phyloP scores from a whole-genome alignment of 1,140 invertebrate genomes.

The Caligus rogercresseyi region DNA sequence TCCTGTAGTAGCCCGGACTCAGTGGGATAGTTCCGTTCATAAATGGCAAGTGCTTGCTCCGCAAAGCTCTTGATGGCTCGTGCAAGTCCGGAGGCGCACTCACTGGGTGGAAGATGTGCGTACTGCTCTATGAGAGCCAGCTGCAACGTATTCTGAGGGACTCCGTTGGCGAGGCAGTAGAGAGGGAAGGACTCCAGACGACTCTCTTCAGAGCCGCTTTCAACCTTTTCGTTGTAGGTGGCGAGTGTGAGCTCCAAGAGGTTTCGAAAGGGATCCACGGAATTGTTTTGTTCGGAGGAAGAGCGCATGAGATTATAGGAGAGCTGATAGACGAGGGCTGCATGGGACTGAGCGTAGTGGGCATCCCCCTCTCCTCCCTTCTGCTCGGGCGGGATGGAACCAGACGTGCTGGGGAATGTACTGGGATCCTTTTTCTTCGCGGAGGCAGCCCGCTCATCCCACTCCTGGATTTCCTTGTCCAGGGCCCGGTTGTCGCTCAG shows the following conservation, averaged over 20 bases:
- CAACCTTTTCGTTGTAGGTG: background rate
- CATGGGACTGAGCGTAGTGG: slow-evolving; percentile 6
- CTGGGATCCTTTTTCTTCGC: too few relatives aligned
- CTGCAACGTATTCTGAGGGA: background rate
- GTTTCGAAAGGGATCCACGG: background rate
- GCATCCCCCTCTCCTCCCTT: background rate
- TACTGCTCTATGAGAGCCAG: slow-evolving; percentile 6
- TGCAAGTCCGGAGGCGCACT: background rate
- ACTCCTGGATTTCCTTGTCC: slow-evolving; percentile 29
- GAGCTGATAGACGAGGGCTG: background rate
- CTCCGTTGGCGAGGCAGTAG: background rate
- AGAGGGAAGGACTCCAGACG: slow-evolving; percentile 3
- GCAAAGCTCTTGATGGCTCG: background rate
- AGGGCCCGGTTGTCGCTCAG: slow-evolving; percentile 30
- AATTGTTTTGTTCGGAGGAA: background rate
- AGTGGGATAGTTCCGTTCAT: background rate
- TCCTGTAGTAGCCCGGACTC: background rate
- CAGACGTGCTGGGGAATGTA: too few relatives aligned
- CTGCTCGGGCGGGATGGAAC: too few relatives aligned
- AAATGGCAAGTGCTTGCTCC: background rate
- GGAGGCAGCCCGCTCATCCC: slow-evolving; percentile 28
- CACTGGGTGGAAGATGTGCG: background rate
- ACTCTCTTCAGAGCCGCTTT: background rate
- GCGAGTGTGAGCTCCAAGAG: background rate
- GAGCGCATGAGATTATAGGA: background rate